Evolutionary conservation across 92 coral and sea anemone species (phyloP).

Genomic region (Phenganax subtilis): DNA sequence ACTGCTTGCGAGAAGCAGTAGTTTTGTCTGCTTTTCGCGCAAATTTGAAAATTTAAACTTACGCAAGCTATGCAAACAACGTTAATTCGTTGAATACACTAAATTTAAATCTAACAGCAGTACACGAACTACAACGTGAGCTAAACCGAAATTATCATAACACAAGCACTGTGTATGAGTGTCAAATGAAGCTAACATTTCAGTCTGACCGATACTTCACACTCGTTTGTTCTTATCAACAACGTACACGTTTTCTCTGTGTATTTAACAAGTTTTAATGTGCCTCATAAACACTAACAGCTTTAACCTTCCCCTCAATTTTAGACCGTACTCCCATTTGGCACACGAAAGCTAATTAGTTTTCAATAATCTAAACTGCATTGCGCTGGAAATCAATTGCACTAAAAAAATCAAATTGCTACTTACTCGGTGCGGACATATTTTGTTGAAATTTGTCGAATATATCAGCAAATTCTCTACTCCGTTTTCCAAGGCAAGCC

Average conservation of each 20-base stretch:
- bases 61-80: too few species aligned
- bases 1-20: too few species aligned
- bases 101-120: too few species aligned
- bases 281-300: background rate
- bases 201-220: background rate
- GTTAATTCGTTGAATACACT: too few species aligned
- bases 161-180: too few species aligned
- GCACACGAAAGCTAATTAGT: background rate
- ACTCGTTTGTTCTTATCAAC: background rate
- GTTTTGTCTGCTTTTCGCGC: too few species aligned
- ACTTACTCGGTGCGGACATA: slow-evolving; percentile 40
- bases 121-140: too few species aligned
- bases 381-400: background rate
- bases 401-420: background rate
- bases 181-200: too few species aligned
- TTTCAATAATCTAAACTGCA: background rate
- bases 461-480: background rate
- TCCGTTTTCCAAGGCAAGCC: background rate
- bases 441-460: background rate
- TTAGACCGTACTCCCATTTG: too few species aligned
- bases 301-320: too few species aligned
- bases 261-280: background rate
- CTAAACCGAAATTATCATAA: too few species aligned
- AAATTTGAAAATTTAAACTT: too few species aligned
- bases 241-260: background rate